Evolutionary conservation across 2,888 invertebrate species (phyloP), one percentile per base, ranked within the genome.

Genomic region (Malthinus seriepunctatus): DNA sequence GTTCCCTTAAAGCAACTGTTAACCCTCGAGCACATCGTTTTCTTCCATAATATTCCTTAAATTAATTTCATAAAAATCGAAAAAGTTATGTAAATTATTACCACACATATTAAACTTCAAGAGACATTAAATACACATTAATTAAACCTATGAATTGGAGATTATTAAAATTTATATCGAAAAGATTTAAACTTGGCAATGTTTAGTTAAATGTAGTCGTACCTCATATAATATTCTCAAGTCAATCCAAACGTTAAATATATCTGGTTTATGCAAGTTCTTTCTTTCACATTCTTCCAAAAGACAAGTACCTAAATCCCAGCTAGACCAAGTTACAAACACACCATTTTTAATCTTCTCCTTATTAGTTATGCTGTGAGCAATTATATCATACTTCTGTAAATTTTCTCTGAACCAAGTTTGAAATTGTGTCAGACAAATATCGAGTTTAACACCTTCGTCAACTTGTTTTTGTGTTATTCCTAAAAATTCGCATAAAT

Each of bases 321-420:
- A 86, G 73, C 86, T 84, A 61, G 81, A 81, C 86, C 86, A 86
- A 32, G 86, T 86, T 42, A 83, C 82, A 67, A 82, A 80, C 4
- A 79, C 79, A 64, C 80, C 81, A 64, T 78, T 79, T 56, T 79
- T 79, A 52, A 73, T 67, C 2, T 56, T 56, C 3, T 51, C 44
- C 31, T 51, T 10, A 10, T 42, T 46, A 32, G 56, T 46, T 55
- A 57, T 56, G 15, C 53, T 58, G 33, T 67, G 69, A 66, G 76
- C 77, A 5, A 69, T 68, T 62, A 83, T 71, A 51, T 79, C 79
- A 50, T 81, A 81, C 59, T 81, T 79, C 39, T 75, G 75, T 63
- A 73, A 74, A 64, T 83, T 76, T 60, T 79, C 78, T 60, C 79
- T 78, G 42, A 86, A 62, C 86, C 86, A 87, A 45, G 79, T 79